Evolutionary conservation across 2,888 invertebrate genomes (phyloP).

Genomic region (Cephus rjabovi): DNA sequence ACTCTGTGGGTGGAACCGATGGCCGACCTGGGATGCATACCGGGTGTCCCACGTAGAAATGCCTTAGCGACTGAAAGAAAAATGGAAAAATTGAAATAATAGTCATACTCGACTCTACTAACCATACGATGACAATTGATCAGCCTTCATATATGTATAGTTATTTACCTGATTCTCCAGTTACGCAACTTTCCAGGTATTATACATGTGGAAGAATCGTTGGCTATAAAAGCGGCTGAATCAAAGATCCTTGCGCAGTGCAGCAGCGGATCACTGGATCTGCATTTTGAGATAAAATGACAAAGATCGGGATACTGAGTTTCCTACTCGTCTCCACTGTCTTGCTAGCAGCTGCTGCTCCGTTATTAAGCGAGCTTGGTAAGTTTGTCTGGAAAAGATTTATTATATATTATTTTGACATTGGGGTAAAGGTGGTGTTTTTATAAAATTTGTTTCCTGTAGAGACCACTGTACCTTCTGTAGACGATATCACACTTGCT

Average conservation of each 20-base stretch:
- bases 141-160: not conserved
- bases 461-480: not conserved
- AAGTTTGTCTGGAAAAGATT: not conserved
- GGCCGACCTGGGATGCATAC: not conserved
- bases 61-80: not conserved
- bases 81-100: not conserved
- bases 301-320: not conserved
- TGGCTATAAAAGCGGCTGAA: constrained; percentile 56
- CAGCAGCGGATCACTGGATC: constrained; percentile 37
- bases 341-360: not conserved
- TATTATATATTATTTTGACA: not conserved
- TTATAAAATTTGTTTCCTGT: not conserved
- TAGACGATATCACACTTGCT: constrained; percentile 37
- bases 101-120: not conserved
- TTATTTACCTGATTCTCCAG: constrained; percentile 8
- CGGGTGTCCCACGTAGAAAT: not conserved
- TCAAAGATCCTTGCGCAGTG: constrained; percentile 49
- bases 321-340: not conserved
- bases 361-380: not conserved
- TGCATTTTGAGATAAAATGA: not conserved
- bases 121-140: not conserved
- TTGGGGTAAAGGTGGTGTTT: too few species aligned
- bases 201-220: constrained; percentile 40
- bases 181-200: constrained; percentile 46
- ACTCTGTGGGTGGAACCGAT: not conserved